Conservation (phyloP, 2,113 vertebrate species). For the Limnothrissa miodon region DNA sequence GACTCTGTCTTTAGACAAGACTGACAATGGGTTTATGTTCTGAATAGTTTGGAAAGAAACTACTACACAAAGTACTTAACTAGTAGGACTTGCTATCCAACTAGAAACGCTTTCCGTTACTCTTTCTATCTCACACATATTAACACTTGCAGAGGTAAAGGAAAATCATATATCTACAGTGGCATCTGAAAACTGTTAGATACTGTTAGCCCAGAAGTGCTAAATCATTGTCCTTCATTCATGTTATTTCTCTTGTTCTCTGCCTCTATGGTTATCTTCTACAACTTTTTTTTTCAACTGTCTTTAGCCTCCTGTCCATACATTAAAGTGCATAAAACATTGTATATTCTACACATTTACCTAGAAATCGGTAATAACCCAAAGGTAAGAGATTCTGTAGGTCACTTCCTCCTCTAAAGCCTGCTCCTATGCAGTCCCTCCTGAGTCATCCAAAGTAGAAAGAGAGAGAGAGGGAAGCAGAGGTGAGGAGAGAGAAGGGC, state of each 20-base stretch:
- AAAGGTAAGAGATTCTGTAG: neutral
- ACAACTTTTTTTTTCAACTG: neutral
- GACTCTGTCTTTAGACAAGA: neutral
- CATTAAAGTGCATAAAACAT: neutral
- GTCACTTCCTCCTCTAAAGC: neutral
- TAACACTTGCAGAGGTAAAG: too few species aligned
- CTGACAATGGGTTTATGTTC: neutral
- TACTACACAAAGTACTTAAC: neutral
- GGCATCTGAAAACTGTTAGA: neutral
- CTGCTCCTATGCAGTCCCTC: neutral
- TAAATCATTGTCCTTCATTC: neutral
- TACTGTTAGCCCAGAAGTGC: neutral
- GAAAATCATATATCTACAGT: neutral
- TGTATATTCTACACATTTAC: neutral
- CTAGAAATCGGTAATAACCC: neutral
- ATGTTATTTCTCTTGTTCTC: neutral
- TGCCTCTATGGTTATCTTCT: neutral
- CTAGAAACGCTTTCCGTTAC: neutral
- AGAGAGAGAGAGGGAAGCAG: neutral
- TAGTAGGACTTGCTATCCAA: neutral
- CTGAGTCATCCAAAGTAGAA: slow-evolving; percentile 1
- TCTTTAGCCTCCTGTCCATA: neutral
- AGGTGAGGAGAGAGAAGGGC: neutral
- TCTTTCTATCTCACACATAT: neutral
- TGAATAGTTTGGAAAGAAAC: neutral